Evolutionary conservation across 2,888 invertebrate genomes (phyloP), one percentile per base, ranked within the genome.

Genomic region (Folsomia manolachei): DNA sequence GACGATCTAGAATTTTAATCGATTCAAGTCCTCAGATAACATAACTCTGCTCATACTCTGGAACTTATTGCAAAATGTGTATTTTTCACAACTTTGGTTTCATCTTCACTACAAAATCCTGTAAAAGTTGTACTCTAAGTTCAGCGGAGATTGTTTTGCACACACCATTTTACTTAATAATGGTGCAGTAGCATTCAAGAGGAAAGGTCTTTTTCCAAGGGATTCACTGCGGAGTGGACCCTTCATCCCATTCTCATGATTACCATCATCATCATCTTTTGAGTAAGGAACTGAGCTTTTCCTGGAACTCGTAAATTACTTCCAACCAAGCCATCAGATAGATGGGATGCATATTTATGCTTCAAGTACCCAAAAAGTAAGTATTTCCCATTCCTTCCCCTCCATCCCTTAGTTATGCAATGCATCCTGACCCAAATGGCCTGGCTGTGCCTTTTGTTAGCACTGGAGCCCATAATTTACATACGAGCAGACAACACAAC

Each of bases 261-360:
- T 1, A 53, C 53, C 21, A 24, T 27, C 71, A 63, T 65, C 71
- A 67, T 23, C 66, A 63, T 60, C 63, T 23, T 24, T 7, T n/a
- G 9, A 7, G 23, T 11, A 60, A 21, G n/a, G 23, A 60, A n/a
- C 7, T 14, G 39, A 39, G 39, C 56, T 72, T 76, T 76, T 76
- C 76, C 76, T 64, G 71, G 76, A 76, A 76, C 74, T 69, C 72
- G 74, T 76, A 76, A 76, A 76, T 76, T 76, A 74, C 70, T 72
- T 61, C 66, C 70, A 72, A 66, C 70, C 65, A 61, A 70, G 69
- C 72, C 68, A 70, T n/a, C n/a, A n/a, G n/a, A n/a, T n/a, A n/a
- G n/a, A n/a, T n/a, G n/a, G n/a, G n/a, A n/a, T 73, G 73, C 73
- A 73, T 73, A 73, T 73, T 73, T 73, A 73, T 70, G 68, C 66